phyloP scores from a whole-genome alignment of 2,888 invertebrate species.

The Acanthosepion lycidas region DNA sequence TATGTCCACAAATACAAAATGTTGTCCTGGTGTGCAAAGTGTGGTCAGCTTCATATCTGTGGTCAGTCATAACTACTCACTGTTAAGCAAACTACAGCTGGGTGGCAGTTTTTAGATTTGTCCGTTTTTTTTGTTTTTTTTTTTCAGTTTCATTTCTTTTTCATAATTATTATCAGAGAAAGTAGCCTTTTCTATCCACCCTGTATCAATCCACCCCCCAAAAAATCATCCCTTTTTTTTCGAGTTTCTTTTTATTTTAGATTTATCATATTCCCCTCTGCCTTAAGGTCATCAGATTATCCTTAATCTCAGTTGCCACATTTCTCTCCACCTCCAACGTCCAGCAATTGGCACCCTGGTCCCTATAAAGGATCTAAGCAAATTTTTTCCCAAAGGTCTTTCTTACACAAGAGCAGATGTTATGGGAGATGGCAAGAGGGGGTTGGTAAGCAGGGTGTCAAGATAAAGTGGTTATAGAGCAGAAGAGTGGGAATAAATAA shows the following conservation, averaged over 20 bases:
- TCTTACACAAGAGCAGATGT: constrained; percentile 22
- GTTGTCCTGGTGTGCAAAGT: background rate
- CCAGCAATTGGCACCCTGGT: constrained; percentile 11
- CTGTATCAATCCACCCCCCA: background rate
- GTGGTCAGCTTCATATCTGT: background rate
- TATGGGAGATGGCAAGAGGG: background rate
- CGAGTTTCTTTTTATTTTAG: background rate
- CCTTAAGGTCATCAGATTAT: background rate
- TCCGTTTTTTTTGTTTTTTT: background rate
- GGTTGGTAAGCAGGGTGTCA: background rate
- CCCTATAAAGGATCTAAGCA: background rate
- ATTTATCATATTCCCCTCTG: background rate
- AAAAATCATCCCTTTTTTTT: background rate
- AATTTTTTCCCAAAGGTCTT: background rate
- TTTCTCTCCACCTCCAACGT: background rate
- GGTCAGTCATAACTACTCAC: background rate
- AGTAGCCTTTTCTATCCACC: background rate
- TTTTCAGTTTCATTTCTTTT: background rate
- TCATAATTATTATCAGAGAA: background rate
- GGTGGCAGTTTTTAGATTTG: background rate
- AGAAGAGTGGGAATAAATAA: background rate
- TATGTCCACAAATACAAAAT: background rate
- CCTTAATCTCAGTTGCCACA: background rate
- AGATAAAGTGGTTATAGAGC: background rate
- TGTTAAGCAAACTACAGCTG: background rate